Base-by-base conservation (phyloP, 2,113 vertebrate genomes). In the Nyctibius bracteatus region DNA sequence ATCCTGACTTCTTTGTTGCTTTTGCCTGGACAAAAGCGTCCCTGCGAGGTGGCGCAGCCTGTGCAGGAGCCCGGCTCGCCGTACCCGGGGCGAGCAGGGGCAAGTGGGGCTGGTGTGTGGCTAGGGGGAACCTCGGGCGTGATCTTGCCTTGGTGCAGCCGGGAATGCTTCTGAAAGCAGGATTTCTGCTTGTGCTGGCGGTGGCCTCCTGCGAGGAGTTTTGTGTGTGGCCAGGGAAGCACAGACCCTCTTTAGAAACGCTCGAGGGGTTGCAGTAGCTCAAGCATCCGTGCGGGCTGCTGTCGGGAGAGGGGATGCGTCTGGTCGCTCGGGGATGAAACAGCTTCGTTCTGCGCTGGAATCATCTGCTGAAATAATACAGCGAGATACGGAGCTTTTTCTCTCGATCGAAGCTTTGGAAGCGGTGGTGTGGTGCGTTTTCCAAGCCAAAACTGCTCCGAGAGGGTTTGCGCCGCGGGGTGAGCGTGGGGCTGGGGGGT, bases 241-340 rank as follows among this genome's bases (percentile, higher is more conserved):
- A 0, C 1, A 2, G 91, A 51, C 20, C 37, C 7, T 5, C 54
- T 43, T 47, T 6, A 0, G 74, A 19, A 14, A 0, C 0, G 1
- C 33, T 23, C 0, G 3, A 15, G 37, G 78, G 44, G 1, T 3
- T 3, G 46, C 73, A 35, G 25, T 5, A 0, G 4, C 0, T 17
- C 46, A 1, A 9, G 71, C 1, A 2, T 5, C 12, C 12, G 18
- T 8, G 4, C 14, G 0, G 62, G 65, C 16, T 25, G 54, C 14
- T 8, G 2, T 46, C 3, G 20, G 49, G 19, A 33, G 30, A 5
- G 63, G 68, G 22, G 3, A 10, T 6, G 16, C 14, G 5, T 46
- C 14, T 8, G 0, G 10, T 1, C 2, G 8, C 33, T 27, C 1
- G 2, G 41, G 2, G 51, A 19, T 9, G 3, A 54, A 24, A 2